Evolutionary conservation across 2,113 vertebrate genomes (phyloP), one percentile per base, ranked within the genome.

Genomic region (Tupaia chinensis): DNA sequence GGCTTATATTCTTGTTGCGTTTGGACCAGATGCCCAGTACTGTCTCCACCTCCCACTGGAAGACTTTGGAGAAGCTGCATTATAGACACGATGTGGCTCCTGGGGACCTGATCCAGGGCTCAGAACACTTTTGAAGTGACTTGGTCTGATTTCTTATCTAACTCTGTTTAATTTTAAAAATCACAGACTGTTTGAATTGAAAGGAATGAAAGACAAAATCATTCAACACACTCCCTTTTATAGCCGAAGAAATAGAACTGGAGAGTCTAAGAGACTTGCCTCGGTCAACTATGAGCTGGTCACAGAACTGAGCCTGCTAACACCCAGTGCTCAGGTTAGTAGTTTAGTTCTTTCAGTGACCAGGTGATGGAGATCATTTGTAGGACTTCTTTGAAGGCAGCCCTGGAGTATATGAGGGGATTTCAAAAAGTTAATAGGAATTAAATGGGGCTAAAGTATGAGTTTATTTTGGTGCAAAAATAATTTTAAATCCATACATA

Each of bases 131-230:
- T 74, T 20, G 17, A 87, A 92, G 44, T 66, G n/a, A 82, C 22
- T 79, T 74, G 61, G 15, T 15, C 7, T 79, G 22, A 70, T 87
- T 25, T 87, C 89, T 89, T 89, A 54, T 92, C 58, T 60, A 74
- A 60, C 54, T 3, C 9, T 84, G 17, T 22, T 80, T 89, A 79
- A 79, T 92, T 95, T 23, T 89, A 60, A 95, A 97, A 87, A 68
- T 60, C 80, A 70, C 34, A 89, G 54, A 44, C 22, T 60, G 19
- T 74, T 54, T 72, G 32, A 80, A 76, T 53, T 78, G 85, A 92
- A 86, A 25, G 73, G 66, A 95, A 78, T 22, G 7, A 74, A 77
- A 93, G 19, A 69, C 14, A 93, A 82, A 90, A 80, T 29, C 63
- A 25, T 90, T 68, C 17, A 78, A 63, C 16, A 53, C 20, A 19